Base-by-base conservation (phyloP, 2,888 invertebrate genomes). In the Mythimna loreyi region DNA sequence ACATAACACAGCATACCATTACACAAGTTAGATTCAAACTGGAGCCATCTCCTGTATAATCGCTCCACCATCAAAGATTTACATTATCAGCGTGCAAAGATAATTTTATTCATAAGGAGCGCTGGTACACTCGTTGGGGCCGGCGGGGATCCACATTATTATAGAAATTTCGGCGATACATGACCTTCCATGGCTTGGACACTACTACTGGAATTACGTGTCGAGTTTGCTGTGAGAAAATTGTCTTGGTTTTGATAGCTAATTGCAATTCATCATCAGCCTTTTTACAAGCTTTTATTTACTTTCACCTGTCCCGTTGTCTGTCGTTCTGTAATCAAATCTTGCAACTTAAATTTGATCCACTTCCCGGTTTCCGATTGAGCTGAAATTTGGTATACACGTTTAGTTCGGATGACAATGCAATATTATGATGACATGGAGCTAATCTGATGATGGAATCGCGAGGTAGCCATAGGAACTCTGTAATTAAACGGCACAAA, bases 131-230 rank as follows among this genome's bases (percentile, higher is more conserved):
- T 74, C 74, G 56, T 55, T 16, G 63, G 79, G 67, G 72, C 57
- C 62, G 25, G 9, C 19, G 75, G 52, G 59, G 52, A 66, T 80
- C 25, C 82, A 61, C 43, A 68, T 82, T 77, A 77, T 82, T 71
- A 80, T 80, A 82, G 68, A 69, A 82, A 82, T 82, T 81, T 82
- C 71, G 78, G 82, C 80, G 64, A 80, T 80, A 82, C 81, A 82
- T 78, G 80, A 78, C 69, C 68, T 67, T 67, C 23, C 25, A n/a
- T n/a, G 21, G 30, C 40, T 3, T 0, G 47, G 19, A 8, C 16
- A 19, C 47, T 78, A 75, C 75, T 47, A 78, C 1, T 3, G 52
- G 45, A 57, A n/a, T 7, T 1, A 53, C 13, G 0, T 0, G 1
- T 28, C 33, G n/a, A 45, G 33, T 50, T 50, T 50, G 8, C 7